phyloP scores from a whole-genome alignment of 2,888 invertebrate species.

The Cactoblastis cactorum region DNA sequence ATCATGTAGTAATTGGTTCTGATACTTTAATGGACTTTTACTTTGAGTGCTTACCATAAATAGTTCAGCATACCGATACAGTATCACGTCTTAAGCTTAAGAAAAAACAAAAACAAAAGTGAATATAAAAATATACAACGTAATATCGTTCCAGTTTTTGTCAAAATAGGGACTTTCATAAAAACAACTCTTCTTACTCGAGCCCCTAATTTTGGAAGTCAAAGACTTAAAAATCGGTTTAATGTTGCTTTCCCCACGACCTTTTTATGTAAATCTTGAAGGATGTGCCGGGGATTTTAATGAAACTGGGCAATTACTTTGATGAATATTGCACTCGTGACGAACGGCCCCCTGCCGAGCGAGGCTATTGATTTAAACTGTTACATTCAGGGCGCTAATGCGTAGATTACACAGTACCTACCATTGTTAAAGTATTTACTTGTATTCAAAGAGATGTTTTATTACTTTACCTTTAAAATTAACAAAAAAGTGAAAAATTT shows the following conservation, averaged over 20 bases:
- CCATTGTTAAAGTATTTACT: too few species aligned
- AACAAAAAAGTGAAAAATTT: too few species aligned
- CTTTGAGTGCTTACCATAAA: neutral
- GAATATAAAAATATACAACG: neutral
- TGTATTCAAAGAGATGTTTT: too few species aligned
- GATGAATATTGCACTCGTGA: conserved; percentile 62
- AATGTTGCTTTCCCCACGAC: conserved; percentile 46
- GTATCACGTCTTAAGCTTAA: neutral
- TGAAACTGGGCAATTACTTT: conserved; percentile 70
- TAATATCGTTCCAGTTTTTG: neutral
- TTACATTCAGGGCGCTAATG: neutral
- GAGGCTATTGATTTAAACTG: conserved; percentile 49
- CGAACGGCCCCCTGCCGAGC: conserved; percentile 34
- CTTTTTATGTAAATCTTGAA: conserved; percentile 74
- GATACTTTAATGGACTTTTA: conserved; percentile 8
- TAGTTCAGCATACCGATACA: neutral
- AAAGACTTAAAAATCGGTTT: conserved; percentile 56
- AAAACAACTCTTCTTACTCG: conserved; percentile 23
- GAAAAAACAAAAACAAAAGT: neutral
- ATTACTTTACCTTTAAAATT: too few species aligned
- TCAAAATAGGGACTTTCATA: neutral
- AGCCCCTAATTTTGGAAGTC: conserved; percentile 39
- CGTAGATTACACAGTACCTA: too few species aligned
- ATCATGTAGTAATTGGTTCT: conserved; percentile 6
- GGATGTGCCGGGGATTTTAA: conserved; percentile 71